These are phyloP conservation scores for Carpatolechia fugitivella DNA, from an alignment of 2,888 invertebrate species.

Conservation along the genomic window DNA sequence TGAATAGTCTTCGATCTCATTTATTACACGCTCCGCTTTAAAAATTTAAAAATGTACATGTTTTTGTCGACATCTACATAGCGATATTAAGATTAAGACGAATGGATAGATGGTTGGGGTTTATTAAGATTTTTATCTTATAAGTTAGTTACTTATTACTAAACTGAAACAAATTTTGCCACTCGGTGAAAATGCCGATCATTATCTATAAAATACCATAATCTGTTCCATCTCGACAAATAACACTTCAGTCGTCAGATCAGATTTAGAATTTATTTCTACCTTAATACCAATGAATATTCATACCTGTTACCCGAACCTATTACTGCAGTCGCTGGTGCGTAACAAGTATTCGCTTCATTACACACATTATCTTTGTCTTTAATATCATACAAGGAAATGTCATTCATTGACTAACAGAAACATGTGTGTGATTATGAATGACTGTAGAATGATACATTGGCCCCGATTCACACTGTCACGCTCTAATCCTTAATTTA, in stretches of 20 bases:
- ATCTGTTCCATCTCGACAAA: not conserved
- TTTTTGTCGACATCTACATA: too few species aligned
- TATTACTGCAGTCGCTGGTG: not conserved
- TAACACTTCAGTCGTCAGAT: not conserved
- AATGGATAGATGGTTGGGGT: too few species aligned
- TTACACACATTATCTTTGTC: not conserved
- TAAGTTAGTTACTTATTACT: too few species aligned
- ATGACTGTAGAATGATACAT: too few species aligned
- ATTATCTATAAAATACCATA: not conserved
- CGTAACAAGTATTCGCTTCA: conserved; percentile 1
- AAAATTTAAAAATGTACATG: too few species aligned
- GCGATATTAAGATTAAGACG: too few species aligned
- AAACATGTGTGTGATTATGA: too few species aligned
- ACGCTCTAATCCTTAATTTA: too few species aligned
- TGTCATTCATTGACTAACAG: not conserved
- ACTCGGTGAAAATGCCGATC: not conserved
- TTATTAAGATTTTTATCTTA: too few species aligned
- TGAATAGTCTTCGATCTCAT: too few species aligned
- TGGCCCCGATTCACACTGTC: too few species aligned
- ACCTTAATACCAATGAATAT: not conserved
- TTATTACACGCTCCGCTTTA: too few species aligned
- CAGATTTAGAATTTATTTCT: not conserved
- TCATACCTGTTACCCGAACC: conserved; percentile 2
- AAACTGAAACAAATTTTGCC: not conserved
- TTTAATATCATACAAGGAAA: not conserved